Evolutionary conservation across 2,113 vertebrate species (phyloP), one percentile per base, ranked within the genome.

Genomic region (Dasyornis broadbenti): DNA sequence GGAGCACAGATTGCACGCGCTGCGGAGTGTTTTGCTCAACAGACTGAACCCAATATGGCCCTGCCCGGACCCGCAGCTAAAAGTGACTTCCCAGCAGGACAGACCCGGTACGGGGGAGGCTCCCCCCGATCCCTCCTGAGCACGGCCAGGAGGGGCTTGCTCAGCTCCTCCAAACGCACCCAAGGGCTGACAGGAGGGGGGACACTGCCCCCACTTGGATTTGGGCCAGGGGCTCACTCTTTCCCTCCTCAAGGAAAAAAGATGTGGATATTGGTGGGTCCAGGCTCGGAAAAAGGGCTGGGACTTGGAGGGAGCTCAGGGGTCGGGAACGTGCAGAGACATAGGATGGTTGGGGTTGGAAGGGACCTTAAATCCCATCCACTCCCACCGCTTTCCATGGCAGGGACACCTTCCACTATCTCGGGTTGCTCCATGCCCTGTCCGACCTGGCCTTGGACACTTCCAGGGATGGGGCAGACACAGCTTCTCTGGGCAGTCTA

Each of bases 11-110:
- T 95, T 95, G 96, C 91, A 64, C 59, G 87, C 80, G 84, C 96
- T 82, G 95, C 37, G 66, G 56, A 39, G 91, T 66, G 89, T 92
- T 97, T 95, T 92, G 93, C 94, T 92, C 91, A 95, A 95, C 96
- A 97, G 95, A 96, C 96, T 80, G 96, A 94, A 59, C 83, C 90
- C 95, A 92, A 91, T 95, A 90, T 95, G 96, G 96, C 93, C 93
- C 81, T 92, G 70, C 85, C 86, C 65, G 86, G 66, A 84, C 82
- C 87, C 56, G 63, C 94, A 39, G 96, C 94, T 72, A 6, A 69
- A 79, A 91, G 87, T 3, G 93, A 57, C 87, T 90, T 80, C 75
- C 63, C 90, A 54, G 91, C 63, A 50, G 90, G 73, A 65, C 2
- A 15, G 65, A 31, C 47, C 56, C 94, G 59, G 86, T 89, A 19